Base-by-base conservation (phyloP, 2,113 vertebrate genomes). In the Rhea pennata region DNA sequence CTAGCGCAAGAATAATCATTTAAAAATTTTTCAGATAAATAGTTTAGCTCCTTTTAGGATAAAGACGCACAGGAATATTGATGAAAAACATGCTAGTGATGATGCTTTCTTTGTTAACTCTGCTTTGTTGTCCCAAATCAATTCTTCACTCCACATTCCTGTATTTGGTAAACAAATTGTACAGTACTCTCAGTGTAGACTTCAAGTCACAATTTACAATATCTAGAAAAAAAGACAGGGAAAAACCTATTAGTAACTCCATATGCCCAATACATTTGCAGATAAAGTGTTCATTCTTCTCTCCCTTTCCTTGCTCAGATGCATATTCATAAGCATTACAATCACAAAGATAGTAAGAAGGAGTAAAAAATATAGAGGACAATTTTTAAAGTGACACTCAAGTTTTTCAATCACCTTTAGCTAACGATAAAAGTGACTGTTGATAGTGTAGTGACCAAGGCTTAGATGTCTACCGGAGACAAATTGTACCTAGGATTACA, bases 191-290 rank as follows among this genome's bases (percentile, higher is more conserved):
- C 88, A 99, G 98, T 0, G 99, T 99, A 15, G 99, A 99, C 92
- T 99, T 99, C 90, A 99, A 98, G 97, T 99, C 99, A 93, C 99
- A 99, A 97, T 99, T 99, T 96, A 99, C 99, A 7, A 99, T 99
- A 97, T 99, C 99, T 99, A 98, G 6, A 44, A 66, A 87, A 87
- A 94, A 87, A 89, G 58, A 95, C 54, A 92, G 65, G 56, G 40
- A 81, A 96, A 70, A 66, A 31, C 84, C 15, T 21, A 48, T 70
- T n/a, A 93, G 66, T 62, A 91, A 94, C 40, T 94, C 56, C 21
- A 87, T 75, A 33, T 84, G 8, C 20, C 61, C 61, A 61, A 79
- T 81, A 76, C 1, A 6, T 51, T 84, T 90, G 48, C 79, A 75
- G 54, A 54, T 62, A 29, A 62, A 80, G 15, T 15, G 21, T 12